phyloP scores from a whole-genome alignment of 2,888 invertebrate genomes.

The Ceramica pisi region DNA sequence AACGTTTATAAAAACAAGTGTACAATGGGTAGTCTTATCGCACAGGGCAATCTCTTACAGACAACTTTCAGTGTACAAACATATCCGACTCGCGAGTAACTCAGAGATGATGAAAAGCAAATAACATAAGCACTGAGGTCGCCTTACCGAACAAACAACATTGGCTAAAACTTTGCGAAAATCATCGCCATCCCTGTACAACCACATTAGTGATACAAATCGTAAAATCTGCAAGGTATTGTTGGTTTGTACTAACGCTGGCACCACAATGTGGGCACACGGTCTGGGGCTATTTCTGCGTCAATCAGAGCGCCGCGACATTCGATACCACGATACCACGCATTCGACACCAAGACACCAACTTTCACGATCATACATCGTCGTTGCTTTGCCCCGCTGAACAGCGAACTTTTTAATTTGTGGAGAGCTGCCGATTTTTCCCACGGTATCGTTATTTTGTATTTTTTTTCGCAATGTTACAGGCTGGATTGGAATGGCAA shows the following conservation, averaged over 20 bases:
- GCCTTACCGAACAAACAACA: neutral
- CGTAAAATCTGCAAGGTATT: constrained; percentile 49
- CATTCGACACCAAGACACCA: constrained; percentile 69
- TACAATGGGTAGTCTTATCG: too few relatives aligned
- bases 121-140: neutral
- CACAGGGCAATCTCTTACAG: too few relatives aligned
- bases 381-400: constrained; percentile 43
- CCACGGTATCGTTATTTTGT: constrained; percentile 52
- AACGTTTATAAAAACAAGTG: too few relatives aligned
- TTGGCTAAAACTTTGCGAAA: neutral
- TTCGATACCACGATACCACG: constrained; percentile 68
- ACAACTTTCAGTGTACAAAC: too few relatives aligned
- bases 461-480: constrained; percentile 38
- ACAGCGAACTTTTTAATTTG: constrained; percentile 54
- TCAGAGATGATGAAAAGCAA: neutral
- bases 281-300: constrained; percentile 58
- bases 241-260: constrained; percentile 39
- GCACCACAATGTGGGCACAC: constrained; percentile 44
- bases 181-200: constrained; percentile 23
- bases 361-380: constrained; percentile 70
- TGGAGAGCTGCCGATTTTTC: constrained; percentile 45
- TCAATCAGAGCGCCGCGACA: constrained; percentile 74
- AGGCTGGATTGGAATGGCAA: constrained; percentile 9
- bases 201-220: constrained; percentile 39
- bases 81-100: neutral